Evolutionary conservation across 1,140 invertebrate genomes (phyloP).

Genomic region (Drosophila kanapiae): DNA sequence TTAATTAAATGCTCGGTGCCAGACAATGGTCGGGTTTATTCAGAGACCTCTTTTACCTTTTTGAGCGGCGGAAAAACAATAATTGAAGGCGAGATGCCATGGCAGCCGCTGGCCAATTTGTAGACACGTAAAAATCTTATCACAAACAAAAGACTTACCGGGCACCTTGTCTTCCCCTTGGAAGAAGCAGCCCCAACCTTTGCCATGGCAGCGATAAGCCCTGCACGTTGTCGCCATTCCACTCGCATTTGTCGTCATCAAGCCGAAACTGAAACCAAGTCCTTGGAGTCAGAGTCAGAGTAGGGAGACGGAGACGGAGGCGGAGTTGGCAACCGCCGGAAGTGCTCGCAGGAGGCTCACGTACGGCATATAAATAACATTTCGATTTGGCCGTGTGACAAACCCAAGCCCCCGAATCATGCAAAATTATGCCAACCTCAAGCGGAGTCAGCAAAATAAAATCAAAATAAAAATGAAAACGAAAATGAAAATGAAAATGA

Average conservation of each 20-base stretch:
- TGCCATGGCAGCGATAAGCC: conserved; percentile 69
- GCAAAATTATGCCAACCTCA: conserved; percentile 44
- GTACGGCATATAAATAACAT: conserved; percentile 81
- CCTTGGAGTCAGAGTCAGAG: background rate
- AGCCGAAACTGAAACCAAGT: background rate
- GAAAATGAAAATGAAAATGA: background rate
- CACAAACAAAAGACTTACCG: conserved; percentile 60
- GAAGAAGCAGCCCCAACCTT: background rate
- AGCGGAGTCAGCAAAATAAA: background rate
- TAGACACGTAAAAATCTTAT: conserved; percentile 78
- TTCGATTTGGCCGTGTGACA: conserved; percentile 81
- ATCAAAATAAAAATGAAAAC: conserved; percentile 5
- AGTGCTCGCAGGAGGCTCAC: conserved; percentile 54
- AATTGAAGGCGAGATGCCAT: conserved; percentile 23
- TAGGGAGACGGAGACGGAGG: background rate
- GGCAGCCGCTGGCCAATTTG: conserved; percentile 69
- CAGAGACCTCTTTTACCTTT: background rate
- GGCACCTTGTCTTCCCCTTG: background rate
- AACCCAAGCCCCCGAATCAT: conserved; percentile 59
- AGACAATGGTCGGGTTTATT: background rate
- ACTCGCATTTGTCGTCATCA: conserved; percentile 81
- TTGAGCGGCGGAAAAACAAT: conserved; percentile 15
- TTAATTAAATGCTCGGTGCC: conserved; percentile 44
- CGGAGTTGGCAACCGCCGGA: conserved; percentile 15
- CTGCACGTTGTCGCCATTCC: conserved; percentile 72